Percentiles rank a stretch among this genome's conserved stretches.
Conservation (phyloP, 53 echinoderm and acorn worm genomes). For the Luidia sarsii region DNA sequence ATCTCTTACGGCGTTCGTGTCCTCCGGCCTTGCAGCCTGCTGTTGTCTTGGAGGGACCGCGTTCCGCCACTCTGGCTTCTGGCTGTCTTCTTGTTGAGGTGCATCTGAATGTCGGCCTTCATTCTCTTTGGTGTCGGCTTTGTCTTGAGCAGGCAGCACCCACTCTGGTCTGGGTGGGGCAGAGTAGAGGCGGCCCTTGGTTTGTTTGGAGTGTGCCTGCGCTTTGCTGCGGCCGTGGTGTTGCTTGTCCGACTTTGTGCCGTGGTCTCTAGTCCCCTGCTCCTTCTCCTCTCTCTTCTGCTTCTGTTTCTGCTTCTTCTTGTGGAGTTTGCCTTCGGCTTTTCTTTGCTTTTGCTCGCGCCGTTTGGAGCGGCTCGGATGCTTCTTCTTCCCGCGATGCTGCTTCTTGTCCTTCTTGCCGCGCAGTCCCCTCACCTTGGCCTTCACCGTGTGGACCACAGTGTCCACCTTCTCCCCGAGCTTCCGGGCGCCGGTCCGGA, state of each 20-base stretch:
- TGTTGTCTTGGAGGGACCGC: slow-evolving; percentile 17
- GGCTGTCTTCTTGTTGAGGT: not conserved
- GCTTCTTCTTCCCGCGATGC: slow-evolving; percentile 7
- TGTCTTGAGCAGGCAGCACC: not conserved
- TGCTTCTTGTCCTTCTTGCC: slow-evolving; percentile 2
- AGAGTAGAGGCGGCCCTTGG: not conserved
- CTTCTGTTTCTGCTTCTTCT: not conserved
- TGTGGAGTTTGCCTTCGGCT: not conserved
- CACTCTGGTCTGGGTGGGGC: slow-evolving; percentile 1
- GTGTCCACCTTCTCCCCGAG: slow-evolving; percentile 39
- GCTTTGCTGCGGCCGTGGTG: not conserved
- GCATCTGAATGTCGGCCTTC: too few relatives aligned
- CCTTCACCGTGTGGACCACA: slow-evolving; percentile 1
- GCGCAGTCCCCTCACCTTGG: slow-evolving; percentile 13
- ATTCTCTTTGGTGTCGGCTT: too few relatives aligned
- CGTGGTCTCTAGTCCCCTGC: not conserved
- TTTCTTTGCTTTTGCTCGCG: not conserved
- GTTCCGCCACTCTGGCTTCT: not conserved
- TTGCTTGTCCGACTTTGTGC: not conserved
- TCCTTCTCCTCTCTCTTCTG: not conserved
- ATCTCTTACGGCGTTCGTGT: not conserved
- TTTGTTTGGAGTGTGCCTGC: not conserved
- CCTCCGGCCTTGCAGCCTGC: not conserved
- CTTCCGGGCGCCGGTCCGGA: slow-evolving; percentile 56
- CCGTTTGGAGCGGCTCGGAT: not conserved